Evolutionary conservation across 2,888 invertebrate species (phyloP).

Genomic region (Chrysolina oricalcia): DNA sequence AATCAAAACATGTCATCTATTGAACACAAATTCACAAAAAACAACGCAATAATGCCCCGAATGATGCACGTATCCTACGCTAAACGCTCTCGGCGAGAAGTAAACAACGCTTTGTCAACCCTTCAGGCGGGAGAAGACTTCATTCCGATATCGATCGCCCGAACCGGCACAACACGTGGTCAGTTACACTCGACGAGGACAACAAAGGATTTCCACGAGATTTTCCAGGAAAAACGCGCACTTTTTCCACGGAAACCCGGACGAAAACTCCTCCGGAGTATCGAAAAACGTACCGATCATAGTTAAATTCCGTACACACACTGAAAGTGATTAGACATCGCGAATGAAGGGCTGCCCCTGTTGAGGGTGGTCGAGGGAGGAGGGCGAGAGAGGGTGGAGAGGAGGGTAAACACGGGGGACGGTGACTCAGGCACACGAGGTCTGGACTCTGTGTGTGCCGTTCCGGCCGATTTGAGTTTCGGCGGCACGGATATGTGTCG

Average conservation of each 20-base stretch:
- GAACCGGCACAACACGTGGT: slow-evolving; percentile 42
- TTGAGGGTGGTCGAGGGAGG: slow-evolving; percentile 57
- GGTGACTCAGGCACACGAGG: slow-evolving; percentile 61
- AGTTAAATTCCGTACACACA: slow-evolving; percentile 63
- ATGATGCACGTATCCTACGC: slow-evolving; percentile 3
- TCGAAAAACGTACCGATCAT: slow-evolving; percentile 58
- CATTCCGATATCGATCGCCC: slow-evolving; percentile 43
- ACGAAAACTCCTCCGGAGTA: background rate
- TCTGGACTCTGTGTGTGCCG: slow-evolving; percentile 25
- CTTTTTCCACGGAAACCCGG: background rate
- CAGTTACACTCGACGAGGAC: slow-evolving; percentile 37
- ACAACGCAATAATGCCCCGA: background rate
- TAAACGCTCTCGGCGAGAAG: background rate
- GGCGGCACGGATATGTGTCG: slow-evolving; percentile 41
- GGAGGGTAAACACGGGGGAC: slow-evolving; percentile 62
- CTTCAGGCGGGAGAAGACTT: slow-evolving; percentile 37
- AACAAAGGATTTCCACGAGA: slow-evolving; percentile 37
- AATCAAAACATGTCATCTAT: background rate
- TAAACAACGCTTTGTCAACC: slow-evolving; percentile 22
- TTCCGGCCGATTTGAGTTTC: slow-evolving; percentile 36
- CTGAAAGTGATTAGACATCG: slow-evolving; percentile 70
- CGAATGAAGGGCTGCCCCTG: slow-evolving; percentile 65
- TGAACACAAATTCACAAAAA: background rate
- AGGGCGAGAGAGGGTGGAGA: slow-evolving; percentile 53
- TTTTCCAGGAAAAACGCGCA: slow-evolving; percentile 23